phyloP scores from a whole-genome alignment of 2,797 vertebrate species.

The Pelodytes ibericus region DNA sequence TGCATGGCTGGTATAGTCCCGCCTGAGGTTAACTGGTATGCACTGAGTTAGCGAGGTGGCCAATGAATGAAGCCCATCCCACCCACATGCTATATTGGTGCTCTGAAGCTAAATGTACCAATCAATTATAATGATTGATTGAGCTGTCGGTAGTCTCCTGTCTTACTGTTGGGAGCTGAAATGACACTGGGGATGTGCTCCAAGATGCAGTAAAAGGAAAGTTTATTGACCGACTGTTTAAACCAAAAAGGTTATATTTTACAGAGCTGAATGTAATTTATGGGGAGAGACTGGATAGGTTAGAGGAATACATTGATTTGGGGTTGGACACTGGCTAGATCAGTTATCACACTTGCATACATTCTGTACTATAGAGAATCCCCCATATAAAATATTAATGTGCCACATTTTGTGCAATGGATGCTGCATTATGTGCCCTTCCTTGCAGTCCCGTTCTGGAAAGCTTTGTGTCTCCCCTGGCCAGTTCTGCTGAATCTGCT shows the following conservation, averaged over 20 bases:
- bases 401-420: background rate
- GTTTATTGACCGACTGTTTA: background rate
- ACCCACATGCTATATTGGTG: no score
- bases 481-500: background rate
- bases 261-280: background rate
- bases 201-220: background rate
- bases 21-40: no score
- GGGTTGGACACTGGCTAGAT: no score
- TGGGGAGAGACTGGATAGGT: background rate
- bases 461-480: background rate
- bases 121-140: no score
- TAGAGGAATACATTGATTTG: no score
- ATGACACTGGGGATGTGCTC: background rate
- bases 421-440: background rate
- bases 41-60: no score
- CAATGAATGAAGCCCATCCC: no score
- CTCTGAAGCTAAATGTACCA: no score
- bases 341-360: no score
- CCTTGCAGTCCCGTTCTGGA: background rate
- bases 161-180: background rate
- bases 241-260: background rate
- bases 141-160: background rate
- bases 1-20: no score
- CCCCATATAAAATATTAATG: background rate
- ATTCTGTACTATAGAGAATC: no score